Evolutionary conservation across 37 sponge, comb jelly and placozoan species (phyloP).

Genomic region (Hexactinellida sp.): DNA sequence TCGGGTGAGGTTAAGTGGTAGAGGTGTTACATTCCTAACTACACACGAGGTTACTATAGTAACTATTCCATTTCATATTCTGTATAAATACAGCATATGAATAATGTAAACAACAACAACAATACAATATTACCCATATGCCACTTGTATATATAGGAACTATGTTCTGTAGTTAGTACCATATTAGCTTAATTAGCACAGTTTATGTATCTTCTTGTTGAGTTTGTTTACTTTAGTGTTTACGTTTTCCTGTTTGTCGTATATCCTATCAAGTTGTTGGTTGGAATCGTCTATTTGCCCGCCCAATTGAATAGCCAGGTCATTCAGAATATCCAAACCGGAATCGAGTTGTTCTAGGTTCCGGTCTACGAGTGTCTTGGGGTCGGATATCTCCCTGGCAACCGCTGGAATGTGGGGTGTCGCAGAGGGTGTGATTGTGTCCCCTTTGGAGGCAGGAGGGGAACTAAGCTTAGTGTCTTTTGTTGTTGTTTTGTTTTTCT

Average conservation of each 20-base stretch:
- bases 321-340: constrained; percentile 1
- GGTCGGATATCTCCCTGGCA: neutral
- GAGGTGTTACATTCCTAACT: too few relatives aligned
- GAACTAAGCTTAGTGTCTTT: neutral
- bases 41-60: too few relatives aligned
- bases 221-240: constrained; percentile 8
- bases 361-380: neutral
- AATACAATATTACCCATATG: too few relatives aligned
- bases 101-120: too few relatives aligned
- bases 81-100: too few relatives aligned
- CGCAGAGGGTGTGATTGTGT: neutral
- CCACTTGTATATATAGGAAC: too few relatives aligned
- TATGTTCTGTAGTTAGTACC: too few relatives aligned
- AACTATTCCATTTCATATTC: too few relatives aligned
- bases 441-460: neutral
- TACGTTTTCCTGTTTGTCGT: neutral
- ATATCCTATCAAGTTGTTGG: neutral
- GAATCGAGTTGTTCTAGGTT: neutral
- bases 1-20: constrained; percentile 32
- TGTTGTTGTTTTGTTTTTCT: neutral
- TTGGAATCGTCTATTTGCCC: neutral
- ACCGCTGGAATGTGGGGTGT: neutral
- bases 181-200: neutral
- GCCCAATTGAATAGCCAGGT: neutral
- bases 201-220: neutral